Conservation (phyloP, 2,113 vertebrate genomes). For the Grus americana region DNA sequence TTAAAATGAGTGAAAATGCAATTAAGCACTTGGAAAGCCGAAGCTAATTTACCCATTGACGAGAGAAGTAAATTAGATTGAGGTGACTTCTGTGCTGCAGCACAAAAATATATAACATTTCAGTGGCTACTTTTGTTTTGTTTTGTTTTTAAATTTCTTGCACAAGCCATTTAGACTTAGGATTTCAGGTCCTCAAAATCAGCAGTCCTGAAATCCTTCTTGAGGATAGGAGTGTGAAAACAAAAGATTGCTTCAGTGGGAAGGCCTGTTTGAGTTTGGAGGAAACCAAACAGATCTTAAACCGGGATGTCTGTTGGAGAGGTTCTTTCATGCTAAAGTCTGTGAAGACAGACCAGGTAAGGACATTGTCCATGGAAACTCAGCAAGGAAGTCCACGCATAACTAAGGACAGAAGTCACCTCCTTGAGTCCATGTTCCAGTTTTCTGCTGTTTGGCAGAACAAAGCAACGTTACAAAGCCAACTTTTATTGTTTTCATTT, state of each 20-base stretch:
- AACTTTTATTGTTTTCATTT: neutral
- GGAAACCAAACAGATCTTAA: neutral
- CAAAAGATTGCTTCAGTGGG: neutral
- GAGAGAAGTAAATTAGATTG: neutral
- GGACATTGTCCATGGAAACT: neutral
- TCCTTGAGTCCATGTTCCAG: neutral
- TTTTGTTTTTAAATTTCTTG: neutral
- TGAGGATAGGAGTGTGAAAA: neutral
- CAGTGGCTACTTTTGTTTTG: neutral
- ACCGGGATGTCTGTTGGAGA: neutral
- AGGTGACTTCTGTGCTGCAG: neutral
- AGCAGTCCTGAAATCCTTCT: neutral
- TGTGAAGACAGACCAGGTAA: neutral
- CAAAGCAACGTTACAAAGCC: neutral
- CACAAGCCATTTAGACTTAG: neutral
- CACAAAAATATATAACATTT: neutral
- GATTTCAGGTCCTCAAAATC: neutral
- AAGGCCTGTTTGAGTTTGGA: neutral
- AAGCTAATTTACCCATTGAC: neutral
- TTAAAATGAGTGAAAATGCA: neutral
- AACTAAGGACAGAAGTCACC: neutral
- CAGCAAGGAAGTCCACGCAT: neutral
- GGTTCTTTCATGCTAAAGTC: neutral
- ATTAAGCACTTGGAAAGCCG: neutral
- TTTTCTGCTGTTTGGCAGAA: neutral